These are phyloP conservation scores for Lasioglossum morio DNA, from an alignment of 2,888 invertebrate species.

Conservation along the genomic window DNA sequence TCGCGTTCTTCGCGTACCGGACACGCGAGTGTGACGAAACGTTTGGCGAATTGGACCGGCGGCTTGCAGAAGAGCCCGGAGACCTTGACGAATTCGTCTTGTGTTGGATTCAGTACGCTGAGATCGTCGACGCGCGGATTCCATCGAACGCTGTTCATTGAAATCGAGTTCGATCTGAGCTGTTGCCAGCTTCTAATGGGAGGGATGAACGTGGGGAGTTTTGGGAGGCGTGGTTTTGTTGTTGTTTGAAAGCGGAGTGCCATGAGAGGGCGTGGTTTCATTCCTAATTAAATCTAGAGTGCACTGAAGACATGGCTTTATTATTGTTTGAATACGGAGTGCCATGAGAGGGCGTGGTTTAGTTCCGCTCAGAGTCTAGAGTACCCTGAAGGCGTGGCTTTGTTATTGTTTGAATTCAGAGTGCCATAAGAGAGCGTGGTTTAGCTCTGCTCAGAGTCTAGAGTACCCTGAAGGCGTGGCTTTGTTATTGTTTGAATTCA, in stretches of 20 bases:
- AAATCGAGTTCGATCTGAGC: neutral
- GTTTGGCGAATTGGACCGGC: neutral
- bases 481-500: neutral
- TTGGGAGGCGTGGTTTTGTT: neutral
- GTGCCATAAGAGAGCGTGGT: neutral
- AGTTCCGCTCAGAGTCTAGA: too few relatives aligned
- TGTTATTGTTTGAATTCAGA: neutral
- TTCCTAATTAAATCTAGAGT: neutral
- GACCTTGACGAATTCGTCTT: neutral
- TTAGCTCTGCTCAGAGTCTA: too few relatives aligned
- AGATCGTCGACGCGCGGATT: neutral
- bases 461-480: neutral
- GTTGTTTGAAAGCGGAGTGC: neutral
- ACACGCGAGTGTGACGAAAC: slow-evolving; percentile 57
- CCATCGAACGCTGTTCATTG: neutral
- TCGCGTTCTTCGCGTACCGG: slow-evolving; percentile 23
- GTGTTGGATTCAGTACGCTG: neutral
- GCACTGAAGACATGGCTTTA: too few relatives aligned
- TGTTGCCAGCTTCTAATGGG: neutral
- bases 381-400: neutral
- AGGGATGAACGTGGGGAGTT: neutral
- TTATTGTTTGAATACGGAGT: too few relatives aligned
- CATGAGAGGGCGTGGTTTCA: neutral
- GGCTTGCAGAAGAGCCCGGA: neutral
- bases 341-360: neutral